phyloP scores from a whole-genome alignment of 2,113 vertebrate species.

The Menura novaehollandiae region DNA sequence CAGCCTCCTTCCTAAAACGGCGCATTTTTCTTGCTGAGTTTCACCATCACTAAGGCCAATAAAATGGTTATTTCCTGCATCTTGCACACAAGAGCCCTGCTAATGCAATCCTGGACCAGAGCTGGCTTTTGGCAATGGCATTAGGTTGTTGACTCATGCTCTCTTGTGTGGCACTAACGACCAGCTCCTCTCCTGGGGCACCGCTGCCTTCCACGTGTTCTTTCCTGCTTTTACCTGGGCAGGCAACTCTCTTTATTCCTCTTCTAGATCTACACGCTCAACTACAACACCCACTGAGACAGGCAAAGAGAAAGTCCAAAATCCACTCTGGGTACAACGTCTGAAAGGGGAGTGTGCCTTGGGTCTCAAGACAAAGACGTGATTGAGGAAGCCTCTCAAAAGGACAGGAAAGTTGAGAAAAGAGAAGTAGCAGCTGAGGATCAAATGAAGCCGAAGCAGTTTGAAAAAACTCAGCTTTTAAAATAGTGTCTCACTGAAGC shows the following conservation, averaged over 20 bases:
- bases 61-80: conserved; percentile 36
- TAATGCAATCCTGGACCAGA: neutral
- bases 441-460: neutral
- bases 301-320: neutral
- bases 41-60: neutral
- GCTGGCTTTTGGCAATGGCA: conserved; percentile 7
- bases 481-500: neutral
- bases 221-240: neutral
- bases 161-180: neutral
- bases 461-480: neutral
- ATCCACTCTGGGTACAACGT: fast-evolving
- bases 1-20: neutral
- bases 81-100: neutral
- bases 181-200: neutral
- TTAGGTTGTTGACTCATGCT: neutral
- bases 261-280: neutral
- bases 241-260: neutral
- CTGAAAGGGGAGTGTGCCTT: neutral
- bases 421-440: neutral
- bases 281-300: neutral
- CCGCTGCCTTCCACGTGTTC: neutral
- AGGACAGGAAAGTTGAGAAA: neutral
- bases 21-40: neutral
- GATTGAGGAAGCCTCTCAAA: neutral
- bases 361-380: neutral